Base-by-base conservation (phyloP, 2,888 invertebrate species). In the Mechanitis mazaeus region DNA sequence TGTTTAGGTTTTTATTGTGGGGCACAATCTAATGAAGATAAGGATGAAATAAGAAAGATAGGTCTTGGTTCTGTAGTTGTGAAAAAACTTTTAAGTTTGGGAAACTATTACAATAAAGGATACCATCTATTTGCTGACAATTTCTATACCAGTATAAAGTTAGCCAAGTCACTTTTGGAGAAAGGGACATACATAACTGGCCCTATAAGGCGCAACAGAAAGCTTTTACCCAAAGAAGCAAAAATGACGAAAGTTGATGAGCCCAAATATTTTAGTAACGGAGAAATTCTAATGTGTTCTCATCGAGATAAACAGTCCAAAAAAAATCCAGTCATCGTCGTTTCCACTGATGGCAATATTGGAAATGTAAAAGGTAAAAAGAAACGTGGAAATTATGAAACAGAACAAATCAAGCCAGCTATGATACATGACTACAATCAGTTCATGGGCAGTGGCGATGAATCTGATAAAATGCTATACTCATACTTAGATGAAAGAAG, bases 31-130 rank as follows among this genome's bases (percentile, higher is more conserved):
- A 35, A 35, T 35, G 35, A 35, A 35, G 35, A 35, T 35, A 35
- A 38, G 38, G 38, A 38, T 2, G 7, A 38, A 38, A 38, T 38
- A 38, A 38, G 7, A 38, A 38, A 38, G 38, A 38, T 38, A 38
- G 38, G 38, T 2, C 38, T 38, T 38, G 38, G 38, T 38, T 38
- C 38, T 38, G 4, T 38, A 38, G 38, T 38, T 1, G 2, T 38
- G 38, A 7, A 38, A 38, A 38, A 38, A 38, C 38, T 38, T 7
- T 7, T 38, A 38, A 38, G 38, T 38, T 38, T 38, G 38, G 71
- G 72, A 50, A 67, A 74, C 63, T 72, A 74, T 59, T 33, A 72
- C 20, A 67, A 65, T 54, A 74, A 73, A 63, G 70, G 72, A n/a
- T 72, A 68, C 60, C 20, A 74, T 61, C 12, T 74, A 35, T 67